Evolutionary conservation across 2,797 vertebrate genomes (phyloP), one percentile per base, ranked within the genome.

Genomic region (Eulemur mongoz): DNA sequence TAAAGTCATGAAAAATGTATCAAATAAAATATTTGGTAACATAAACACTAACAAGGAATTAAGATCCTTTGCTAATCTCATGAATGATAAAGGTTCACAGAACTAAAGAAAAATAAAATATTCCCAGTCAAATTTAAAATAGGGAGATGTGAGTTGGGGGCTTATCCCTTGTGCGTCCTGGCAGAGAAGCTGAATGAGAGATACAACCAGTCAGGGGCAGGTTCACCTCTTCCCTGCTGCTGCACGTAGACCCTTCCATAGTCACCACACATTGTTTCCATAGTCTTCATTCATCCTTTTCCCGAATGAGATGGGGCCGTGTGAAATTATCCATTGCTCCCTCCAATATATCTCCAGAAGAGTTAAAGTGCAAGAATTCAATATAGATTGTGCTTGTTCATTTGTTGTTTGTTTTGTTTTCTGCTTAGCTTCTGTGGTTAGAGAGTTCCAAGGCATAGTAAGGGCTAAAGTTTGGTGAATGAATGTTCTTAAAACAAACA

Each of bases 1-100:
- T 72, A 76, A 87, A 61, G 10, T 52, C 43, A 80, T 67, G 13
- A 27, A 73, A 94, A 76, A 38, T 15, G 1, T 73, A 12, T 50
- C 78, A 81, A 87, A 73, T 70, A 89, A 92, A 92, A n/a, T 57
- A 45, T 78, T 89, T 70, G 45, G 8, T 76, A 81, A 90, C 82
- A 82, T 63, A 50, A 90, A 76, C 30, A 35, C 30, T 23, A 80
- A 48, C 6, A 73, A 40, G 5, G 5, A n/a, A 35, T 32, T 40
- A 69, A 78, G n/a, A 13, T 57, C 15, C 20, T 79, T 88, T 76
- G 72, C 48, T 72, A 61, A 93, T 43, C 48, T 72, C 25, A 73
- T 63, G 20, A 91, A 48, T 50, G 75, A 22, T 73, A 25, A 57
- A 73, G 27, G n/a, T 1, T 76, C 14, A 59, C n/a, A 72, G 50